Evolutionary conservation across 2,888 invertebrate species (phyloP), one percentile per base, ranked within the genome.

Genomic region (Pachydiplax longipennis): DNA sequence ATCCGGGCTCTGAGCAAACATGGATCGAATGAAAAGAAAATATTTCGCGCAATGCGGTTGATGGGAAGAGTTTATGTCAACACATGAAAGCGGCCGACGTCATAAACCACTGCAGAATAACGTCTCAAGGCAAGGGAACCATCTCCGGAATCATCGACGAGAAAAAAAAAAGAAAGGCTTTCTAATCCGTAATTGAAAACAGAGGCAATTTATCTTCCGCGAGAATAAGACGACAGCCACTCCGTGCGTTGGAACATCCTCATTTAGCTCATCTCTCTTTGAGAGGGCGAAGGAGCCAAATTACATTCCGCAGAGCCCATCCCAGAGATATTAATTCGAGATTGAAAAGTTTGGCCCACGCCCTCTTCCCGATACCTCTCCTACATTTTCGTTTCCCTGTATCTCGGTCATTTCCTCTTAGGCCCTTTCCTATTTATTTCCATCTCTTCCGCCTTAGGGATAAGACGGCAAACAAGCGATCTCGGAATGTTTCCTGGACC

Each of bases 161-260:
- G 53, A 18, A 18, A 18, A 37, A n/a, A n/a, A 25, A 25, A 25
- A 25, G 73, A 73, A 73, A 25, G 73, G 25, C 31, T 73, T n/a
- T n/a, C 31, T 73, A 73, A 73, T 37, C 61, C 87, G 13, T 87
- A 87, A 87, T 87, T 87, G 87, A 87, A 87, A 87, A 87, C 87
- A 87, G 83, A 53, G 37, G 58, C 87, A 87, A 87, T 87, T 87
- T 87, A 87, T 87, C 87, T 87, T 37, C 37, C n/a, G 37, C 58
- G 25, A 12, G 37, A 37, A 18, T 8, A 37, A 35, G 40, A 37
- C 40, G 81, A 35, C 40, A 81, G 44, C 83, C 31, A n/a, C 48
- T 5, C 81, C 82, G 25, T 44, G 44, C 44, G 15, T 10, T 31
- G 58, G 35, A 53, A 58, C 6, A 35, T 83, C 35, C 40, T 61